Conservation (phyloP, 2,888 invertebrate species). For the Auanema sp. region DNA sequence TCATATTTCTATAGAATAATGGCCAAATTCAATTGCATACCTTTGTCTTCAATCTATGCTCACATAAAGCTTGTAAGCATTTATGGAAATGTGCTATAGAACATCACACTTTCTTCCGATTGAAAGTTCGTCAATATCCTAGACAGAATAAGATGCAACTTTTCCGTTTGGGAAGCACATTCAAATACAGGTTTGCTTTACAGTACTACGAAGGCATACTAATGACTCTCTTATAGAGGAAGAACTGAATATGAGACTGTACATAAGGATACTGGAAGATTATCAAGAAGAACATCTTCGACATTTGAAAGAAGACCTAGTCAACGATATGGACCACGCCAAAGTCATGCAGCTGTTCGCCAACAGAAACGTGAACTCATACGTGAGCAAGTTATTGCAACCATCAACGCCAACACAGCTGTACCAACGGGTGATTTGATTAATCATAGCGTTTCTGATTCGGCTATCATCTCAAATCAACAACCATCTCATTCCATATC, state of each 20-base stretch:
- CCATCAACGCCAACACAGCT: no score
- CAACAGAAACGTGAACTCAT: constrained; percentile 21
- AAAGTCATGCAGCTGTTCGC: constrained; percentile 26
- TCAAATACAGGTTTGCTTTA: constrained; percentile 75
- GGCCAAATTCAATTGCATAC: constrained; percentile 83
- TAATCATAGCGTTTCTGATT: no score
- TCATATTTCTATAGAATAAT: constrained; percentile 35
- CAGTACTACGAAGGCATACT: no score
- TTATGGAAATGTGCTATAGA: constrained; percentile 99
- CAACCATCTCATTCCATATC: no score
- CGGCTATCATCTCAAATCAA: no score
- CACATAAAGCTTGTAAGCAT: constrained; percentile 98
- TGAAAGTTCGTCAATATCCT: constrained; percentile 65
- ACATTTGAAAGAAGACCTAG: constrained; percentile 95
- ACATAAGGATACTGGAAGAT: constrained; percentile 44
- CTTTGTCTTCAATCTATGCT: constrained; percentile 90
- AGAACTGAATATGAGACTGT: constrained; percentile 88
- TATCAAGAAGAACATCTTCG: constrained; percentile 80
- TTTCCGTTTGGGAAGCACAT: constrained; percentile 96
- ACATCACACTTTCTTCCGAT: constrained; percentile 96
- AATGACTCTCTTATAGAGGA: constrained; percentile 75
- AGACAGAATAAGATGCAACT: constrained; percentile 68
- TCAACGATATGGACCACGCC: constrained; percentile 69
- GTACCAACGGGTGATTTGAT: no score
- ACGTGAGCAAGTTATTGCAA: constrained; percentile 13